Percentiles rank a stretch among this genome's conserved stretches.
Evolutionary conservation across 2,888 invertebrate species (phyloP).

Genomic region (Trimorus sp.): DNA sequence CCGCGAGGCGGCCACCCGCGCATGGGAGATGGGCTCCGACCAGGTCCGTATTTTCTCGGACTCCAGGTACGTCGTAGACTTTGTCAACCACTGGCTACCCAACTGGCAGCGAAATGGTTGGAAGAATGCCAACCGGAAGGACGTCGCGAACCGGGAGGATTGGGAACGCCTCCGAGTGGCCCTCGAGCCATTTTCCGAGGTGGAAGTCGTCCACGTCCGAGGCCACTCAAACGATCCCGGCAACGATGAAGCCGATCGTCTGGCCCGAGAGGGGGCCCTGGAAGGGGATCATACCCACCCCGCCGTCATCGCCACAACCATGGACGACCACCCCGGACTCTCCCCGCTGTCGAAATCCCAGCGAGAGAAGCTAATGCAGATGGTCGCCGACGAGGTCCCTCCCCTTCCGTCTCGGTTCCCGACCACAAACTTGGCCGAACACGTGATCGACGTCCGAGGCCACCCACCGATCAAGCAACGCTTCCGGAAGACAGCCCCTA

Average conservation of each 20-base stretch:
- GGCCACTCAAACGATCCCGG: background rate
- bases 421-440: background rate
- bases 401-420: background rate
- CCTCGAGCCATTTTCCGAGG: background rate
- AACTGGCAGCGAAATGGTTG: background rate
- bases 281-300: no score
- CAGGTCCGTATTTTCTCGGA: no score
- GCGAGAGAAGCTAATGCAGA: no score
- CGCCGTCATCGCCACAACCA: no score
- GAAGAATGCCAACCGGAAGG: conserved; percentile 1
- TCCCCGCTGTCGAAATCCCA: no score
- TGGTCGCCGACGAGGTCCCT: background rate
- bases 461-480: conserved; percentile 22
- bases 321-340: no score
- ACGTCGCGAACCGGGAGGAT: background rate
- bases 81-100: background rate
- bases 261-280: background rate
- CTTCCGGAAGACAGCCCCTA: conserved; percentile 30
- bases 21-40: no score
- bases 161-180: background rate
- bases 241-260: background rate
- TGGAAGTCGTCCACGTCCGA: background rate
- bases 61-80: no score
- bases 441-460: background rate
- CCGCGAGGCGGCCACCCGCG: no score